phyloP scores from a whole-genome alignment of 2,888 invertebrate genomes.

The Brachyptera putata region DNA sequence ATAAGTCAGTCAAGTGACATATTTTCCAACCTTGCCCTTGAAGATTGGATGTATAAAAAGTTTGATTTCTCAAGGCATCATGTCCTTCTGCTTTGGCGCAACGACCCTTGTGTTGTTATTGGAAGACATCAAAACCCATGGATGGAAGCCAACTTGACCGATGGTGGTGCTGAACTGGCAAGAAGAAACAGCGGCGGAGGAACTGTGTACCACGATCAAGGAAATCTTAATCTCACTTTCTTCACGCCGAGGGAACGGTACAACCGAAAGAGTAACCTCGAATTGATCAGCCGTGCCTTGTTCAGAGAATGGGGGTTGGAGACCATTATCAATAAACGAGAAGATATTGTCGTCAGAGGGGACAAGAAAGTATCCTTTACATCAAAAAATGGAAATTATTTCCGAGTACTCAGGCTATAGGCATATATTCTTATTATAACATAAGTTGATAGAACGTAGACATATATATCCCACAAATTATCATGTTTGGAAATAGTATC shows the following conservation, averaged over 20 bases:
- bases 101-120: slow-evolving; percentile 90
- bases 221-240: slow-evolving; percentile 90
- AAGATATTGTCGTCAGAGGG: slow-evolving; percentile 80
- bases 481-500: too few relatives aligned
- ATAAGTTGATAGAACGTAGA: too few relatives aligned
- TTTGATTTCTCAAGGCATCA: slow-evolving; percentile 78
- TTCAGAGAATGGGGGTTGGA: slow-evolving; percentile 77
- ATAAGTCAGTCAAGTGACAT: slow-evolving; percentile 90
- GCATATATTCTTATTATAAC: too few relatives aligned
- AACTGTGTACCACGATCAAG: slow-evolving; percentile 92
- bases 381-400: too few relatives aligned
- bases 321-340: slow-evolving; percentile 70
- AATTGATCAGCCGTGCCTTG: slow-evolving; percentile 77
- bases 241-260: slow-evolving; percentile 80
- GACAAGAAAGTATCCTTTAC: slow-evolving; percentile 70
- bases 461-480: too few relatives aligned
- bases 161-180: slow-evolving; percentile 69
- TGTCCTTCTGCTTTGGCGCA: slow-evolving; percentile 87
- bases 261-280: slow-evolving; percentile 81
- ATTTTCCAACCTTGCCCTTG: slow-evolving; percentile 88
- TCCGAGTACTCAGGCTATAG: too few relatives aligned
- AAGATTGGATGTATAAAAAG: slow-evolving; percentile 93
- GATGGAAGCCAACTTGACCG: slow-evolving; percentile 76
- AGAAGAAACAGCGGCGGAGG: slow-evolving; percentile 94
- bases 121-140: slow-evolving; percentile 98